Conservation (phyloP, 2,797 vertebrate genomes). For the Spinus pinus region DNA sequence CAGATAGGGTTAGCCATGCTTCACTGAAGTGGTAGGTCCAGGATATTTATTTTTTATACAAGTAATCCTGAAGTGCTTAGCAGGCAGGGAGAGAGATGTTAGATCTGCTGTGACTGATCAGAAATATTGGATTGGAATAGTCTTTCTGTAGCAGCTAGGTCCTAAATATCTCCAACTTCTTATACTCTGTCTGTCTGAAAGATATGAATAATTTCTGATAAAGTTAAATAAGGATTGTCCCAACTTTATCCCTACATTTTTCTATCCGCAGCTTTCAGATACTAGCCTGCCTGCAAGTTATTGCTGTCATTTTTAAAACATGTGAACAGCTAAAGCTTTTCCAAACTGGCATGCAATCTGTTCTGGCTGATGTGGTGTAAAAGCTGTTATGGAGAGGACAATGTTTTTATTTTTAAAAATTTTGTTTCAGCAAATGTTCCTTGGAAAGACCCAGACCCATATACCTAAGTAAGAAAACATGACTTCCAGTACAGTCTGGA, state of each 20-base stretch:
- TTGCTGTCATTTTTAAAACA: constrained; percentile 44
- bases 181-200: neutral
- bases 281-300: constrained; percentile 1
- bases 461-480: neutral
- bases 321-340: constrained; percentile 11
- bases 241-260: neutral
- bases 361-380: constrained; percentile 21
- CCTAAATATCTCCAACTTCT: neutral
- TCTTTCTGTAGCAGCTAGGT: neutral
- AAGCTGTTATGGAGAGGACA: neutral
- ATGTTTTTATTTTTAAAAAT: neutral
- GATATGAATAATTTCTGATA: neutral
- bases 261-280: constrained; percentile 17
- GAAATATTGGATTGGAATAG: neutral
- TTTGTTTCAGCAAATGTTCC: neutral
- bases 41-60: neutral
- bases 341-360: constrained; percentile 39
- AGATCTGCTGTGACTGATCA: neutral
- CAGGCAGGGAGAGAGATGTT: neutral
- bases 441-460: neutral
- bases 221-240: neutral
- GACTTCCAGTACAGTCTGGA: neutral
- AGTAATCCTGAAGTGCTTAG: neutral
- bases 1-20: neutral
- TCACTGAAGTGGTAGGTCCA: neutral